Base-by-base conservation (phyloP, 2,113 vertebrate species). In the Electrona antarctica region DNA sequence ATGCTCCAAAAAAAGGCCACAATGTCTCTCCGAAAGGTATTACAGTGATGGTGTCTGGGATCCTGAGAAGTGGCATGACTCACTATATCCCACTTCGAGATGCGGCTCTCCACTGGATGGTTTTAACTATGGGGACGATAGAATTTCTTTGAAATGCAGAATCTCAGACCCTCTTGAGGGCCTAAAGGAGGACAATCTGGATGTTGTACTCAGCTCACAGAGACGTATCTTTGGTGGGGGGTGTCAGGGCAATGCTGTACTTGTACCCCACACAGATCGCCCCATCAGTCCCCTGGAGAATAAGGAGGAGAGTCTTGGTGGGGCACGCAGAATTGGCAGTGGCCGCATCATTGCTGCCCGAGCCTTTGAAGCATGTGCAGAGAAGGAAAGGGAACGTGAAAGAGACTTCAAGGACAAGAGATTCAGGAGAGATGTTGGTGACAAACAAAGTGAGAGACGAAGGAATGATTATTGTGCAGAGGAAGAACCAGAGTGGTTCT, bases 31-130 rank as follows among this genome's bases (percentile, higher is more conserved):
- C 54, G 95, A 97, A 77, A 99, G 97, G 93, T 98, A 98, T 71
- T 96, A 99, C 96, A 99, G 98, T 80, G 97, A 99, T 88, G 97
- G 98, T 3, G 95, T 99, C 64, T 99, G 98, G 98, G 98, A 98
- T 79, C 97, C 98, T 79, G 98, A 99, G 88, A 99, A 98, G 88
- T 99, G 98, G 98, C 97, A 98, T 81, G 96, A 97, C 1, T 99
- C 98, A 55, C 87, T 98, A 71, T 98, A 98, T 87, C 97, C 98
- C 5, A 91, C 83, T 51, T 98, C 96, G 69, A 97, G 95, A 69
- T 91, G 95, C 64, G 96, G 88, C 84, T 97, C 96, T 60, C 96
- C 97, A 2, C 91, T 94, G 58, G 98, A 98, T 85, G 92, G 90
- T 75, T 94, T 95, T 87, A 98, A 96, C 83, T 97, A 96, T 85